Percentiles rank a stretch among this genome's conserved stretches.
These are phyloP conservation scores for Enteromius treurensis DNA, from an alignment of 2,797 vertebrate species.

Conservation along the genomic window DNA sequence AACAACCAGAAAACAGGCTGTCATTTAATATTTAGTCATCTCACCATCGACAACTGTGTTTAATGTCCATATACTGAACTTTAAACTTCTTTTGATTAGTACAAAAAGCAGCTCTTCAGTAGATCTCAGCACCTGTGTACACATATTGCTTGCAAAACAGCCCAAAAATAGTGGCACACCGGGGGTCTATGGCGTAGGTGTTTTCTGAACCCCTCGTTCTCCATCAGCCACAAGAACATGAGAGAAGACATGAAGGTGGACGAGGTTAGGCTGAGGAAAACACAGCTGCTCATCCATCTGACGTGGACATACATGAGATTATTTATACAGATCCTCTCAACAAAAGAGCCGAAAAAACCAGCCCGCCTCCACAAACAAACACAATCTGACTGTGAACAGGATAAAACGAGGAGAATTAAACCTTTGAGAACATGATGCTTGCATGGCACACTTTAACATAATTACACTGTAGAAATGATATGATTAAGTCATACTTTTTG, in stretches of 20 bases:
- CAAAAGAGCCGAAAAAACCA: background rate
- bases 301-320: slow-evolving; percentile 24
- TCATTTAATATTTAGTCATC: background rate
- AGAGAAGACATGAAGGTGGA: slow-evolving; percentile 29
- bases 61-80: background rate
- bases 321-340: slow-evolving; percentile 31
- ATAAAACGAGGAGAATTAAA: background rate
- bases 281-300: slow-evolving; percentile 45
- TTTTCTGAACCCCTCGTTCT: slow-evolving; percentile 11
- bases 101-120: slow-evolving; percentile 32
- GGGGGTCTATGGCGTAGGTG: slow-evolving; percentile 7
- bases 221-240: slow-evolving; percentile 12
- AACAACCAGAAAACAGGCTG: background rate
- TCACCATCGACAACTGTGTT: background rate
- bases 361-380: slow-evolving; percentile 12
- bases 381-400: background rate
- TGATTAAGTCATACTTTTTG: background rate
- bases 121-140: slow-evolving; percentile 51
- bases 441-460: background rate
- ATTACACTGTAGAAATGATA: background rate
- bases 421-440: background rate
- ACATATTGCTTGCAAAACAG: slow-evolving; percentile 22
- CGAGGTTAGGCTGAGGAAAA: slow-evolving; percentile 41
- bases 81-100: slow-evolving; percentile 10
- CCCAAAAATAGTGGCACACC: slow-evolving; percentile 11